phyloP scores from a whole-genome alignment of 2,888 invertebrate species.

The Ophion ventricosus region DNA sequence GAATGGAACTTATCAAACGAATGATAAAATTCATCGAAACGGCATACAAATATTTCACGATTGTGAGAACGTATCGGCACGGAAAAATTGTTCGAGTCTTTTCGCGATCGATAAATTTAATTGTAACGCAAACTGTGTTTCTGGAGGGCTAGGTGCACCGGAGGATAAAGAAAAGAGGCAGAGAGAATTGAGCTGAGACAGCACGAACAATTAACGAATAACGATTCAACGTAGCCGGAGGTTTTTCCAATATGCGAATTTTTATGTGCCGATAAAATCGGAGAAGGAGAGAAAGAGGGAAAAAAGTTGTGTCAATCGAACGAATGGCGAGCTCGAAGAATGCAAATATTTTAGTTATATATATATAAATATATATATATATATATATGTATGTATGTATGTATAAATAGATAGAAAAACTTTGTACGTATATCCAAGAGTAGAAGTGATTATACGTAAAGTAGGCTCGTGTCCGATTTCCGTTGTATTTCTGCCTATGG shows the following conservation, averaged over 20 bases:
- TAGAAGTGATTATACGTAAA: constrained; percentile 10
- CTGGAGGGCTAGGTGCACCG: not conserved
- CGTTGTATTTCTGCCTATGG: constrained; percentile 42
- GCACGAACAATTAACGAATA: constrained; percentile 37
- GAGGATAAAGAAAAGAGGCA: not conserved
- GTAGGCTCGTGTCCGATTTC: constrained; percentile 23
- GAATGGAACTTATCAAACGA: not conserved
- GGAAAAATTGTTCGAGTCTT: not conserved
- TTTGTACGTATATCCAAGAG: not conserved
- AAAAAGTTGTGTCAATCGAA: constrained; percentile 15
- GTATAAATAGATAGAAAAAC: not conserved
- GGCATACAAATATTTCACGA: not conserved
- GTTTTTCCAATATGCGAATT: constrained; percentile 23
- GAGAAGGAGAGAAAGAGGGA: not conserved
- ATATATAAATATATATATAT: not conserved
- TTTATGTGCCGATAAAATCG: constrained; percentile 40
- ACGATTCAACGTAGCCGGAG: not conserved
- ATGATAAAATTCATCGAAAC: not conserved
- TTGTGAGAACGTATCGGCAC: not conserved
- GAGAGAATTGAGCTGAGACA: not conserved
- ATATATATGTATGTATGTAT: too few relatives aligned
- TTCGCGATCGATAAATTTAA: not conserved
- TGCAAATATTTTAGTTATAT: constrained; percentile 29
- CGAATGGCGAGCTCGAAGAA: constrained; percentile 38
- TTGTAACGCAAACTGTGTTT: constrained; percentile 22